Evolutionary conservation across 2,113 vertebrate species (phyloP), one percentile per base, ranked within the genome.

Genomic region (Clupea harengus): DNA sequence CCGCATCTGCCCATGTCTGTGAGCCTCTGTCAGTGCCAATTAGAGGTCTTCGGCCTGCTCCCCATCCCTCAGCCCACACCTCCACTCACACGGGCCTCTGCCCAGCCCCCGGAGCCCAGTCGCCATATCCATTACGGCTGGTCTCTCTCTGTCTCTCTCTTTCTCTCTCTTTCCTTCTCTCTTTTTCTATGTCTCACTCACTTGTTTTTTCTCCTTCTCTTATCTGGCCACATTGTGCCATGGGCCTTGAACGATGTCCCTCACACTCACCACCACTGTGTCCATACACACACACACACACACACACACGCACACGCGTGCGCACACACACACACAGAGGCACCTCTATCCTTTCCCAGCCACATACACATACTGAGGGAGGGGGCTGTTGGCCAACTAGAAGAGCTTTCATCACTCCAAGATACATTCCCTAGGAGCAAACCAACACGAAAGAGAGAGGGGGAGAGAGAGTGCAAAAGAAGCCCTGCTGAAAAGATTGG

Each of bases 51-150:
- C 92, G 91, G 87, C 92, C 89, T 32, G 50, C 95, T 94, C 94
- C 94, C 92, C 93, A 95, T 95, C 91, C 92, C 91, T 95, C 95
- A 95, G 15, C 91, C 85, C 90, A 93, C 95, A 95, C 95, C 92
- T 95, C 89, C 49, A n/a, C 22, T 4, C 32, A 86, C 87, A 6
- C 44, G 81, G 88, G 89, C 49, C 88, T 80, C 83, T 86, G 83
- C 60, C 86, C 87, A 75, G n/a, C 85, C 89, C 75, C 72, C 47
- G 25, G 83, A 87, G 72, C 18, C 88, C 84, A 89, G 75, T 86
- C 82, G 82, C 82, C 86, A 84, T 85, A 92, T 92, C 90, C 88
- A 91, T 92, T 92, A 91, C 92, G 90, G 6, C 8, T 0, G 64
- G 6, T 10, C 72, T 78, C 10, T 39, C 25, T 32, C 28, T 78